phyloP scores from a whole-genome alignment of 2,797 vertebrate species.

The Etheostoma nigrum region DNA sequence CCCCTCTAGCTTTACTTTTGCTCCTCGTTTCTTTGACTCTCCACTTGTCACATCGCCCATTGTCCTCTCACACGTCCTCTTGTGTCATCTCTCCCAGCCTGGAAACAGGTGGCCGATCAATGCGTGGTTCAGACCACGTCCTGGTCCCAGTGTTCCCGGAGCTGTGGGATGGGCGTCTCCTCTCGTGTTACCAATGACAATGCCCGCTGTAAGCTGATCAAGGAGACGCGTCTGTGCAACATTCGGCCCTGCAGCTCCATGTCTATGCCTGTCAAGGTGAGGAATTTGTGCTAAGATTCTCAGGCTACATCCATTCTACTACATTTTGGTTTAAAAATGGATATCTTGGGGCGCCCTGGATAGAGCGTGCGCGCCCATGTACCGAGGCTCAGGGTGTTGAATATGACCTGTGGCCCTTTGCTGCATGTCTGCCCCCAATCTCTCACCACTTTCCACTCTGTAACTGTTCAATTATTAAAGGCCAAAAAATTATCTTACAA shows the following conservation, averaged over 20 bases:
- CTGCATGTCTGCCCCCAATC: too few relatives aligned
- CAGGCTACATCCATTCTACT: not conserved
- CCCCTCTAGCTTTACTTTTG: constrained; percentile 24
- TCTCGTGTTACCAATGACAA: constrained; percentile 88
- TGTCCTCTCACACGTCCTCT: constrained; percentile 26
- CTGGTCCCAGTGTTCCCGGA: constrained; percentile 89
- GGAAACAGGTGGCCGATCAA: constrained; percentile 77
- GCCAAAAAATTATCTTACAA: too few relatives aligned
- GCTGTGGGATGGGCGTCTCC: constrained; percentile 89
- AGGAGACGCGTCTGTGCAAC: constrained; percentile 88
- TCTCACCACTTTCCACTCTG: too few relatives aligned
- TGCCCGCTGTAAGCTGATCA: constrained; percentile 85
- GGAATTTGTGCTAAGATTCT: constrained; percentile 50
- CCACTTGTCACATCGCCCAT: not conserved
- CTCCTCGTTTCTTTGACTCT: constrained; percentile 20
- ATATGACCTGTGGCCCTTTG: too few relatives aligned
- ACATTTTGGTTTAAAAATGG: too few relatives aligned
- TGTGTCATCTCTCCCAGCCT: constrained; percentile 64
- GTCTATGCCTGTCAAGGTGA: constrained; percentile 85
- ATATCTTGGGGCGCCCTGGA: too few relatives aligned
- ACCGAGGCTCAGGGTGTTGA: too few relatives aligned
- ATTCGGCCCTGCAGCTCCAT: constrained; percentile 86
- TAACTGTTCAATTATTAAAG: too few relatives aligned
- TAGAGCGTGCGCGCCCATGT: too few relatives aligned
- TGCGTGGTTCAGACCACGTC: constrained; percentile 86